Conservation (phyloP, 1,140 invertebrate genomes). For the Trachymyrmex cornetzi region DNA sequence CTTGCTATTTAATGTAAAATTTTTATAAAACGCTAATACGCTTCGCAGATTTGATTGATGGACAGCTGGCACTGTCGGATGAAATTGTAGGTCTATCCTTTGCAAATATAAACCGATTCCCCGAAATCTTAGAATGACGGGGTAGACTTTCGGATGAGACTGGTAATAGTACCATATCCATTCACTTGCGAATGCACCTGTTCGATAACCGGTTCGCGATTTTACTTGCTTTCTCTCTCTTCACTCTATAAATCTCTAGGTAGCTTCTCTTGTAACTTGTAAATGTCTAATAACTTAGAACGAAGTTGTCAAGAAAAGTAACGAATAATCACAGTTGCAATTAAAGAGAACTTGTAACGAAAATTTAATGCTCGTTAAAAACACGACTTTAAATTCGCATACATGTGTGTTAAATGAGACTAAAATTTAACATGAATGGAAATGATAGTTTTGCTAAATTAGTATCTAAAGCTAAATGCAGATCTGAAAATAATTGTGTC, state of each 20-base stretch:
- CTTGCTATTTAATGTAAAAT: neutral
- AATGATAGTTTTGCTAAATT: too few relatives aligned
- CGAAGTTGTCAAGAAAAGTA: neutral
- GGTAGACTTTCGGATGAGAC: constrained; percentile 2
- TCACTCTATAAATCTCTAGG: constrained; percentile 24
- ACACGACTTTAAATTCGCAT: too few relatives aligned
- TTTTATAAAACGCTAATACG: neutral
- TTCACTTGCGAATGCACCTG: constrained; percentile 41
- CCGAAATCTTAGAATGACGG: constrained; percentile 2
- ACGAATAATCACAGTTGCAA: neutral
- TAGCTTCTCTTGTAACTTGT: constrained; percentile 15
- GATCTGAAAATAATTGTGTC: too few relatives aligned
- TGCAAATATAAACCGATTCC: constrained; percentile 24
- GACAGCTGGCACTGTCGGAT: neutral
- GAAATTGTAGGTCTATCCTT: constrained; percentile 9
- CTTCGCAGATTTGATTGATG: constrained; percentile 15
- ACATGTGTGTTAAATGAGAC: neutral
- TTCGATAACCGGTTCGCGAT: neutral
- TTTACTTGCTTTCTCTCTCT: constrained; percentile 30
- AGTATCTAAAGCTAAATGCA: too few relatives aligned
- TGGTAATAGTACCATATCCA: constrained; percentile 41
- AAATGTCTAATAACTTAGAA: neutral
- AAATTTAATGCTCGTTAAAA: neutral
- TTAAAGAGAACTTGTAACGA: neutral
- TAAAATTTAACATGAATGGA: neutral